A percentile compares a stretch with the other conserved stretches of the same genome.
Evolutionary conservation across 2,113 vertebrate genomes (phyloP).

Genomic region (Orycteropus afer): DNA sequence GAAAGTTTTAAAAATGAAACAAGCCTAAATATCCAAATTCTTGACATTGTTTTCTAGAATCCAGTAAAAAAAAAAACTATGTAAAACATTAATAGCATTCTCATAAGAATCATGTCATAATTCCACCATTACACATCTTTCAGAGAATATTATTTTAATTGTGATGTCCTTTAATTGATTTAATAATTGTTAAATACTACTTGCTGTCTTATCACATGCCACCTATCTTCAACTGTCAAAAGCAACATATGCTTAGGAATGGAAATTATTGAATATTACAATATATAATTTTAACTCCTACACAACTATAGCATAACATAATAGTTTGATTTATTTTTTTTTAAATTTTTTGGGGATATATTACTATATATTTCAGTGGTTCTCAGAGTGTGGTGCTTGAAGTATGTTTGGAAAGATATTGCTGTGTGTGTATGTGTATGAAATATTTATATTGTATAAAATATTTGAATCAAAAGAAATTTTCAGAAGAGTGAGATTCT

Average conservation of each 20-base stretch:
- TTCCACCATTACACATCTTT: no score
- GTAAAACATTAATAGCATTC: background rate
- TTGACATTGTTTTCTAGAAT: background rate
- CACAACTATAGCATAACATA: background rate
- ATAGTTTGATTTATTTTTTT: background rate
- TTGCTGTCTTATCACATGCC: background rate
- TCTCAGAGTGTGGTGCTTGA: no score
- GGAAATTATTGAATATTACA: background rate
- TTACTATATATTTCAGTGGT: background rate
- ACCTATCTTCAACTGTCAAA: background rate
- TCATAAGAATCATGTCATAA: background rate
- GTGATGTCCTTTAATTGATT: background rate
- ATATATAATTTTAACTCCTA: background rate
- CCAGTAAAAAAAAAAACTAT: background rate
- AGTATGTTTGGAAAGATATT: background rate
- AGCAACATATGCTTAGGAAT: background rate
- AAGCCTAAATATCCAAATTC: background rate
- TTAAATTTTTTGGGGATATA: no score
- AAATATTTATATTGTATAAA: background rate
- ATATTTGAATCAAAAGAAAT: background rate
- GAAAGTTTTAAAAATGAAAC: background rate
- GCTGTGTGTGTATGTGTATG: no score
- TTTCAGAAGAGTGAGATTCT: background rate
- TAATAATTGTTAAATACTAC: background rate
- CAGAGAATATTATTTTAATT: background rate